These are phyloP conservation scores for Sceliomorpha sp. DNA, from an alignment of 2,888 invertebrate species.

Conservation along the genomic window DNA sequence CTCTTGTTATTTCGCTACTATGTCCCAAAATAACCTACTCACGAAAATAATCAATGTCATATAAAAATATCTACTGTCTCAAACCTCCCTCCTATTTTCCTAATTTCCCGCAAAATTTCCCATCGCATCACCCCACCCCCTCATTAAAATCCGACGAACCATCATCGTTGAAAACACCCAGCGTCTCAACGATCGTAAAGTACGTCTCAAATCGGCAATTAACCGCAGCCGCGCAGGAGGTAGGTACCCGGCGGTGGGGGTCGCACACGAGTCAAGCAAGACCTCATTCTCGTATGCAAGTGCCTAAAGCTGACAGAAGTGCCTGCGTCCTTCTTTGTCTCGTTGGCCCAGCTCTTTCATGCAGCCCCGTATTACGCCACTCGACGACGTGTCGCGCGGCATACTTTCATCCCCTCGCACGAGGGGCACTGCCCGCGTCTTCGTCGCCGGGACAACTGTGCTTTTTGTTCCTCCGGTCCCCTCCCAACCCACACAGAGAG, in stretches of 20 bases:
- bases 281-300: constrained; percentile 38
- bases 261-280: constrained; percentile 10
- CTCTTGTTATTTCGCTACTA: no score
- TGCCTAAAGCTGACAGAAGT: constrained; percentile 36
- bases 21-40: no score
- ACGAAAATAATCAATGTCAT: no score
- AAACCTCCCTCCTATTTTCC: no score
- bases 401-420: constrained; percentile 10
- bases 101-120: no score
- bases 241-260: no score
- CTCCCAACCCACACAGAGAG: constrained; percentile 6
- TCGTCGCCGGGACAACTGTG: constrained; percentile 51
- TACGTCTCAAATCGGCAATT: constrained; percentile 31
- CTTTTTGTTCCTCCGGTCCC: constrained; percentile 55
- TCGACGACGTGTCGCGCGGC: constrained; percentile 28
- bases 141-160: no score
- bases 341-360: constrained; percentile 23
- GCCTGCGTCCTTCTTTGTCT: constrained; percentile 35
- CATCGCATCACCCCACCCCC: no score
- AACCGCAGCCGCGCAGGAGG: constrained; percentile 26
- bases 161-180: no score
- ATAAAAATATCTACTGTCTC: no score
- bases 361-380: constrained; percentile 23
- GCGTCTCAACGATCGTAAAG: no score
- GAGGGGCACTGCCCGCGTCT: constrained; percentile 2